Conservation (phyloP, 2,888 invertebrate genomes). For the Nephrocerus scutellatus region DNA sequence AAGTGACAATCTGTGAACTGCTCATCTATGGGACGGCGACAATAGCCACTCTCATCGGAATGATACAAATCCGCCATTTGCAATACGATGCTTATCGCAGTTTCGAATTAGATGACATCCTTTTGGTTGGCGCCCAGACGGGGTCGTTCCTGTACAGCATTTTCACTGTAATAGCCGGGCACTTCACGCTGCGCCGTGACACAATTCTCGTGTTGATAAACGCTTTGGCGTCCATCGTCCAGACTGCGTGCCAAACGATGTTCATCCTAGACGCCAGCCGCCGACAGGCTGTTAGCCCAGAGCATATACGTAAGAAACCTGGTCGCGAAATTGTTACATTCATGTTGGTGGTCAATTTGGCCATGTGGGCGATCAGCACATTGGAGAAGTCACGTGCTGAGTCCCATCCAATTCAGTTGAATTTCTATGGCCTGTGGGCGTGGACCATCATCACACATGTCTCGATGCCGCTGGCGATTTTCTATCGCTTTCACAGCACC, state of each 20-base stretch:
- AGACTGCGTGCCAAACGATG: conserved; percentile 84
- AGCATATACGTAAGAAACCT: conserved; percentile 79
- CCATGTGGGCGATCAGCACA: conserved; percentile 92
- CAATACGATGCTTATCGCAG: conserved; percentile 78
- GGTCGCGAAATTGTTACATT: conserved; percentile 92
- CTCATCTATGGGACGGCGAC: conserved; percentile 80
- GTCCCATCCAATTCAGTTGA: conserved; percentile 83
- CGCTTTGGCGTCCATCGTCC: conserved; percentile 76
- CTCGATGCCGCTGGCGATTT: conserved; percentile 86
- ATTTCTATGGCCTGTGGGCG: conserved; percentile 89
- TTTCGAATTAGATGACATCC: conserved; percentile 80
- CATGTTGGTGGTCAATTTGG: conserved; percentile 79
- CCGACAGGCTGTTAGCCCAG: conserved; percentile 70
- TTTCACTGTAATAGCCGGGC: conserved; percentile 88
- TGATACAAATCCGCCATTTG: conserved; percentile 77
- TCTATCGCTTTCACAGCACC: conserved; percentile 91
- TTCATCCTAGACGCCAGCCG: conserved; percentile 87
- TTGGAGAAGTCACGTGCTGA: conserved; percentile 85
- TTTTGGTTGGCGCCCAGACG: conserved; percentile 86
- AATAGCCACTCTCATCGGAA: conserved; percentile 77
- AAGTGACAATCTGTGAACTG: conserved; percentile 84
- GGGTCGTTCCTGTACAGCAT: conserved; percentile 92
- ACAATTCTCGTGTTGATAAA: conserved; percentile 76
- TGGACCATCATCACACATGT: conserved; percentile 95
- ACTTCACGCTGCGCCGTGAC: conserved; percentile 75